A percentile compares a stretch with the other conserved stretches of the same genome.
Conservation (phyloP, 2,113 vertebrate genomes). For the Haliaeetus leucogaster region DNA sequence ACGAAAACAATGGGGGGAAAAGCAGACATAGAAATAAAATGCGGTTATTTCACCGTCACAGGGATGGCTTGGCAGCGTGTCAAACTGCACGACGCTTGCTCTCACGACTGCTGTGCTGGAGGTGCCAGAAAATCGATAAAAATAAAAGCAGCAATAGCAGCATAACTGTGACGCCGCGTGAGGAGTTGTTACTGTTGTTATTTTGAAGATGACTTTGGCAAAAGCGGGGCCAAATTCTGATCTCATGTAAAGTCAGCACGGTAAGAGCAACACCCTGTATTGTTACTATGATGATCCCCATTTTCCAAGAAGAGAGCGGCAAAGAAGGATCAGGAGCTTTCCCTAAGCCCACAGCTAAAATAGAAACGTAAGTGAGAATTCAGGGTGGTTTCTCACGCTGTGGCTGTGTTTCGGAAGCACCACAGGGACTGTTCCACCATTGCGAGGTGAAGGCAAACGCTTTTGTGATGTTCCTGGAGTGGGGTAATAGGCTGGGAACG, state of each 20-base stretch:
- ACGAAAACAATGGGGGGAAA: neutral
- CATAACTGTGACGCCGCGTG: neutral
- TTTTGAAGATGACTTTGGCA: neutral
- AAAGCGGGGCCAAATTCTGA: neutral
- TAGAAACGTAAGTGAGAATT: fast-evolving
- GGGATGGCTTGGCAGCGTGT: neutral
- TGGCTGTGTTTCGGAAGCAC: neutral
- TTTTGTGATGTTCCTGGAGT: neutral
- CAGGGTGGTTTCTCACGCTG: neutral
- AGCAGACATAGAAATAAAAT: neutral
- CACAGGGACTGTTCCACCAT: neutral
- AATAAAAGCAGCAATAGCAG: neutral
- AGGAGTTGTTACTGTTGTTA: neutral
- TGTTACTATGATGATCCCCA: neutral
- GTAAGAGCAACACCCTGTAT: neutral
- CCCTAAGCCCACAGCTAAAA: neutral
- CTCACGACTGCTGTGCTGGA: neutral
- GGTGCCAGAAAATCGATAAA: slow-evolving; percentile 33
- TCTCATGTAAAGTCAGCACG: neutral
- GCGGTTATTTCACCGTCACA: neutral
- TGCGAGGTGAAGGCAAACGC: neutral
- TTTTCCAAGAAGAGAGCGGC: neutral
- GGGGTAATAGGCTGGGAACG: neutral
- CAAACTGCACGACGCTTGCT: neutral
- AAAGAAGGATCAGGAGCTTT: neutral